Evolutionary conservation across 2,888 invertebrate species (phyloP).

Genomic region (Drosophila cracens): DNA sequence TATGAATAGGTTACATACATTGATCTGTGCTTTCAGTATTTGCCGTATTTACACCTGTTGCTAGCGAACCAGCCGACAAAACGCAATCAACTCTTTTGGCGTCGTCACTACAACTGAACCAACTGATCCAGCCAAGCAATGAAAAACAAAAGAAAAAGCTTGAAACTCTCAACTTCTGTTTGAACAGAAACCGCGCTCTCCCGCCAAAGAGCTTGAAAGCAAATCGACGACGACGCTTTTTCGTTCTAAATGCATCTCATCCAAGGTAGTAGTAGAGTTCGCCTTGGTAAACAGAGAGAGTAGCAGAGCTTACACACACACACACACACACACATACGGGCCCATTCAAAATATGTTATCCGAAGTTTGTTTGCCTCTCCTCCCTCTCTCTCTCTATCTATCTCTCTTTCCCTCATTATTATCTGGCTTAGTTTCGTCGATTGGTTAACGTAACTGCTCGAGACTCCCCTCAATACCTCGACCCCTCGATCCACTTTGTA

Average conservation of each 20-base stretch:
- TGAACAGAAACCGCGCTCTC: conserved; percentile 48
- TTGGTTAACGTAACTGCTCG: conserved; percentile 42
- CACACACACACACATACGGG: not conserved
- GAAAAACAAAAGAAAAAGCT: conserved; percentile 36
- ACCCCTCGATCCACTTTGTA: not conserved
- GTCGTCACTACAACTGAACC: conserved; percentile 59
- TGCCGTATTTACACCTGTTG: conserved; percentile 64
- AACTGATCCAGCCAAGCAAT: conserved; percentile 1
- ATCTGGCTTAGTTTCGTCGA: conserved; percentile 32
- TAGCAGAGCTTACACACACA: conserved; percentile 16
- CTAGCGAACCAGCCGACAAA: conserved; percentile 32
- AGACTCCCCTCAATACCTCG: conserved; percentile 7
- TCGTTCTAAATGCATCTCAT: not conserved
- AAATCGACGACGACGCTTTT: not conserved
- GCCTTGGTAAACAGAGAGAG: not conserved
- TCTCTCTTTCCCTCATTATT: conserved; percentile 6
- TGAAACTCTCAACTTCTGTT: conserved; percentile 18
- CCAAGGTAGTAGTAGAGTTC: not conserved
- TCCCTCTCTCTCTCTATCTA: not conserved
- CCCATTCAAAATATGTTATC: conserved; percentile 5
- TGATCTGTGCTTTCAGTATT: conserved; percentile 33
- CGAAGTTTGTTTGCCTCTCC: conserved; percentile 8
- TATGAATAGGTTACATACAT: conserved; percentile 8
- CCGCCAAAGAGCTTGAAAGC: conserved; percentile 12
- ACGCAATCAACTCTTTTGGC: conserved; percentile 62